These are phyloP conservation scores for Acromyrmex echinatior DNA, from an alignment of 1,140 invertebrate genomes.

Conservation along the genomic window DNA sequence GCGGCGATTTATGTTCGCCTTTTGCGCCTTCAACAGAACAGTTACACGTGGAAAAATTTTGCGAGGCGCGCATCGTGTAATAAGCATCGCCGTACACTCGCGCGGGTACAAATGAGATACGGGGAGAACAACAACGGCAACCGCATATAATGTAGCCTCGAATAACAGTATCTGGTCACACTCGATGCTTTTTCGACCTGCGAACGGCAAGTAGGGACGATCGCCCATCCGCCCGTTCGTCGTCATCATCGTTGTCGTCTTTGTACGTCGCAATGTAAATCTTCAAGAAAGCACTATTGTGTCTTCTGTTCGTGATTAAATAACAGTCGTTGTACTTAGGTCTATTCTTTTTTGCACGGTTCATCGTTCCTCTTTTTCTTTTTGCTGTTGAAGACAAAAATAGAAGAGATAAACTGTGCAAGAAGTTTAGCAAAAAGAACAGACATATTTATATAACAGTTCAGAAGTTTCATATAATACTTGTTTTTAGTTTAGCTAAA, in stretches of 20 bases:
- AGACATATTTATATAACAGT: too few relatives aligned
- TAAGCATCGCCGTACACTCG: constrained; percentile 16
- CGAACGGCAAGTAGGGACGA: constrained; percentile 56
- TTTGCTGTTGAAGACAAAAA: too few relatives aligned
- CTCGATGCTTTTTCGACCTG: constrained; percentile 83
- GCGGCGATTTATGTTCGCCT: constrained; percentile 13
- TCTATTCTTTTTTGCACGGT: too few relatives aligned
- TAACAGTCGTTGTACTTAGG: neutral
- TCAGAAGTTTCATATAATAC: neutral
- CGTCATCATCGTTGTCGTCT: neutral
- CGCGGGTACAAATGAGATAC: constrained; percentile 65
- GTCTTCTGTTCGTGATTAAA: constrained; percentile 6
- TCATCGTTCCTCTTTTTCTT: too few relatives aligned
- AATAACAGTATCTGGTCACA: constrained; percentile 87
- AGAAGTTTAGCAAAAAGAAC: too few relatives aligned
- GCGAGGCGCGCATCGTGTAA: constrained; percentile 26
- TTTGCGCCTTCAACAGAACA: constrained; percentile 46
- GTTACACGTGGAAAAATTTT: constrained; percentile 54
- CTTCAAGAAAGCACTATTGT: constrained; percentile 67
- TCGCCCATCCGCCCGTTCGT: constrained; percentile 16
- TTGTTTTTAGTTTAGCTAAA: neutral
- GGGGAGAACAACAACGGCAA: constrained; percentile 80
- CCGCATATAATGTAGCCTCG: constrained; percentile 81
- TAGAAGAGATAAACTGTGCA: too few relatives aligned
- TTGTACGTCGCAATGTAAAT: constrained; percentile 25